These are phyloP conservation scores for Sminthurinus aureus DNA, from an alignment of 2,888 invertebrate species.

Conservation along the genomic window DNA sequence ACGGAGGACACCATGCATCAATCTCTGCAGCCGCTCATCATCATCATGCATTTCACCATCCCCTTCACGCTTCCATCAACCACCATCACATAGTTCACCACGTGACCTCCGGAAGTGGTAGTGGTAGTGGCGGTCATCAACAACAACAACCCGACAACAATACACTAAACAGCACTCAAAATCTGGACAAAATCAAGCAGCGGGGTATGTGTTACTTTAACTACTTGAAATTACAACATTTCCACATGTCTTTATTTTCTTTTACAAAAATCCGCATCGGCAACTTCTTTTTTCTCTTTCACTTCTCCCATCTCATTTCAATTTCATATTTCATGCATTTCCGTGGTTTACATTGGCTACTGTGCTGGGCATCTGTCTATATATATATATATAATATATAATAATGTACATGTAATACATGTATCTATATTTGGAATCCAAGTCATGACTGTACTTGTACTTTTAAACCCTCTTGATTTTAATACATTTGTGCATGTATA, in stretches of 20 bases:
- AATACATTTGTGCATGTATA: not conserved
- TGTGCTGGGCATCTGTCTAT: too few species aligned
- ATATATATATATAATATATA: not conserved
- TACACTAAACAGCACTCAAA: slow-evolving; percentile 37
- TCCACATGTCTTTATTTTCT: slow-evolving; percentile 5
- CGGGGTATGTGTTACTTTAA: slow-evolving; percentile 39
- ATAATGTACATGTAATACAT: not conserved
- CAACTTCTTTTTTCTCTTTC: not conserved
- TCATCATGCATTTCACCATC: slow-evolving; percentile 40
- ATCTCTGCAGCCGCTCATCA: slow-evolving; percentile 33
- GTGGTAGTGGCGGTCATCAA: slow-evolving; percentile 18
- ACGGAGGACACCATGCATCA: slow-evolving; percentile 32
- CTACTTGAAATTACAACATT: not conserved
- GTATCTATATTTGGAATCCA: not conserved
- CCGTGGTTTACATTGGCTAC: not conserved
- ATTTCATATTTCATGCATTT: not conserved
- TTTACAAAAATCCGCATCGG: not conserved
- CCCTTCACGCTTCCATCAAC: slow-evolving; percentile 43
- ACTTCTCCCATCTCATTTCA: not conserved
- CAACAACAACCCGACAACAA: slow-evolving; percentile 37
- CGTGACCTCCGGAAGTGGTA: slow-evolving; percentile 42
- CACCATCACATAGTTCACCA: slow-evolving; percentile 44
- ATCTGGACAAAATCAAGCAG: slow-evolving; percentile 48
- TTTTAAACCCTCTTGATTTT: not conserved
- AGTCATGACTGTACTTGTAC: not conserved